phyloP scores from a whole-genome alignment of 2,888 invertebrate species.

The Apodemia duryi region DNA sequence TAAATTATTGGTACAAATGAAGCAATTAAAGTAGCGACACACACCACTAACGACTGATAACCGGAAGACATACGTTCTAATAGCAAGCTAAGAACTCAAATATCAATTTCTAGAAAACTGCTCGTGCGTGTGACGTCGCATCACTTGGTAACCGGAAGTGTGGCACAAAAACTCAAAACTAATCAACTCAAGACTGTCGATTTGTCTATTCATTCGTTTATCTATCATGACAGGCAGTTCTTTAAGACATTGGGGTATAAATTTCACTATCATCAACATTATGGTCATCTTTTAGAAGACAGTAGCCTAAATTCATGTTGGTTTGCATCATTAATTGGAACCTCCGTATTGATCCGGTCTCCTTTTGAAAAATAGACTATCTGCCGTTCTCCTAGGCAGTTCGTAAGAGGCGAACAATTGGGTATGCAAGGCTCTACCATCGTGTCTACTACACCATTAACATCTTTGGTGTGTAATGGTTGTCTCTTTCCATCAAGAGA shows the following conservation, averaged over 20 bases:
- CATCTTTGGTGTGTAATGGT: no score
- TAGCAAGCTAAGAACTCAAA: conserved; percentile 70
- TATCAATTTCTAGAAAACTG: conserved; percentile 72
- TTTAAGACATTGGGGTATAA: conserved; percentile 5
- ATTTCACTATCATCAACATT: not conserved
- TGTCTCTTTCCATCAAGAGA: no score
- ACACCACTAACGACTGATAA: conserved; percentile 56
- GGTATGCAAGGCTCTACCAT: no score
- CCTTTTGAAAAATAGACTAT: no score
- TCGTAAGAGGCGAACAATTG: no score
- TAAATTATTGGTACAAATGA: conserved; percentile 68
- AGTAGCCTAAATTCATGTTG: no score
- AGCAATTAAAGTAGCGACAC: conserved; percentile 67
- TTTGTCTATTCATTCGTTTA: conserved; percentile 60
- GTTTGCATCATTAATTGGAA: no score
- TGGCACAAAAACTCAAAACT: conserved; percentile 64
- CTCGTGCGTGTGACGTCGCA: conserved; percentile 60
- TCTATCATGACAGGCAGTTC: conserved; percentile 44
- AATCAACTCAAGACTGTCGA: conserved; percentile 65
- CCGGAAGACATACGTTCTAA: conserved; percentile 75
- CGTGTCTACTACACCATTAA: no score
- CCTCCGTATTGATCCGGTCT: no score
- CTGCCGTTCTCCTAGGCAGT: no score
- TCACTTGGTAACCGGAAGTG: conserved; percentile 66
- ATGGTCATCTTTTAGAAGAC: not conserved